Evolutionary conservation across 2,797 vertebrate genomes (phyloP).

Genomic region (Acomys russatus): DNA sequence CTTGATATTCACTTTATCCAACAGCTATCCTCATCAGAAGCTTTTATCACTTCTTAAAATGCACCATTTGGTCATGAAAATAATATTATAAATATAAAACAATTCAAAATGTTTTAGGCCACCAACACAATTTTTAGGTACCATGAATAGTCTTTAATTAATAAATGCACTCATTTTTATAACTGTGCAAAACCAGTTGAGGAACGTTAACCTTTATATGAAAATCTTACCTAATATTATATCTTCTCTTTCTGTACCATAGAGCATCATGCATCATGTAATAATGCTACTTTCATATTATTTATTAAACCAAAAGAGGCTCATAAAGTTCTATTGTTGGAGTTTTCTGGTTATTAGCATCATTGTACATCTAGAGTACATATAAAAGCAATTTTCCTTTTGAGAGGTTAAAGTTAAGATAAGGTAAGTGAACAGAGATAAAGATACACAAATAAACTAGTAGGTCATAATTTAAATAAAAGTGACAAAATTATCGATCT

Average conservation of each 20-base stretch:
- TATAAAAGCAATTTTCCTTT: conserved; percentile 51
- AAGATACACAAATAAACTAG: conserved; percentile 7
- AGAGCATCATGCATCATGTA: conserved; percentile 26
- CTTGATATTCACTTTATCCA: conserved; percentile 63
- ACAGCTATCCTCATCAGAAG: conserved; percentile 4
- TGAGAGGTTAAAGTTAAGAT: conserved; percentile 42
- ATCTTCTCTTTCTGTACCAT: conserved; percentile 42
- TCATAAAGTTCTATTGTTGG: conserved; percentile 17
- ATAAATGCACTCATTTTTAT: conserved; percentile 29
- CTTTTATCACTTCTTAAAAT: conserved; percentile 68
- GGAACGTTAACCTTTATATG: conserved; percentile 60
- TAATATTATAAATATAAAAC: conserved; percentile 65
- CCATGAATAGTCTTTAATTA: conserved; percentile 41
- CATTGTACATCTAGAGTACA: conserved; percentile 31
- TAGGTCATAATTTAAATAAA: conserved; percentile 66
- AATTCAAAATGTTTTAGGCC: conserved; percentile 52
- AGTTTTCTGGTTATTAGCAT: conserved; percentile 27
- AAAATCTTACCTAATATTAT: conserved; percentile 23
- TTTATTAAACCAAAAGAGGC: conserved; percentile 70
- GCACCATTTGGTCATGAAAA: conserved; percentile 58
- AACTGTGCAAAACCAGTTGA: conserved; percentile 64
- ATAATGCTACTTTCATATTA: conserved; percentile 51
- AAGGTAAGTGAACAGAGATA: conserved; percentile 44
- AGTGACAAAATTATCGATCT: conserved; percentile 62
- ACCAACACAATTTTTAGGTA: conserved; percentile 57